Conservation (phyloP, 2,888 invertebrate genomes). For the Phalangium opilio region DNA sequence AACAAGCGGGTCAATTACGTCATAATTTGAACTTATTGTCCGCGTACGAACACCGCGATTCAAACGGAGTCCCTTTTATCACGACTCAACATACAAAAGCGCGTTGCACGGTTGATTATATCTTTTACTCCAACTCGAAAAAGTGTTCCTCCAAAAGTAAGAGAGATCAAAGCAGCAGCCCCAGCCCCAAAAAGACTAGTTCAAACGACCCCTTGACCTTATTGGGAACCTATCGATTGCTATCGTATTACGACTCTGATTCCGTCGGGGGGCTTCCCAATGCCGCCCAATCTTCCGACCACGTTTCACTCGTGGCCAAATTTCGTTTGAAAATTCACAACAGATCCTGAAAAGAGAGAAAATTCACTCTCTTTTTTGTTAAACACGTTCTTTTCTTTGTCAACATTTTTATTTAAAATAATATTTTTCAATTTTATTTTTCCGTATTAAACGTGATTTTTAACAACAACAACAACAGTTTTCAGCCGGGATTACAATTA, state of each 20-base stretch:
- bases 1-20: background rate
- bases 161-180: conserved; percentile 5
- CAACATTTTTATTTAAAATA: too few relatives aligned
- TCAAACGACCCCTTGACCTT: conserved; percentile 39
- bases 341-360: too few relatives aligned
- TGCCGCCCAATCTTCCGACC: conserved; percentile 57
- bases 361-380: too few relatives aligned
- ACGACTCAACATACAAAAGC: conserved; percentile 54
- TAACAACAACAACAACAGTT: too few relatives aligned
- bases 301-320: conserved; percentile 36
- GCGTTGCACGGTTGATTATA: conserved; percentile 78
- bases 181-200: background rate
- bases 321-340: background rate
- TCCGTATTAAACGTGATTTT: too few relatives aligned
- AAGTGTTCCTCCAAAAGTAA: background rate
- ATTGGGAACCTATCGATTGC: conserved; percentile 47
- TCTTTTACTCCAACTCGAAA: conserved; percentile 46
- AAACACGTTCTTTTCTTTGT: too few relatives aligned
- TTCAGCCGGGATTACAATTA: too few relatives aligned
- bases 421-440: too few relatives aligned
- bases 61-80: conserved; percentile 39
- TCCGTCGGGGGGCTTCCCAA: conserved; percentile 53
- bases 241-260: conserved; percentile 44
- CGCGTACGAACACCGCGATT: conserved; percentile 43
- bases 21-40: conserved; percentile 53